phyloP scores from a whole-genome alignment of 2,888 invertebrate species.

The Gnatocerus cornutus region DNA sequence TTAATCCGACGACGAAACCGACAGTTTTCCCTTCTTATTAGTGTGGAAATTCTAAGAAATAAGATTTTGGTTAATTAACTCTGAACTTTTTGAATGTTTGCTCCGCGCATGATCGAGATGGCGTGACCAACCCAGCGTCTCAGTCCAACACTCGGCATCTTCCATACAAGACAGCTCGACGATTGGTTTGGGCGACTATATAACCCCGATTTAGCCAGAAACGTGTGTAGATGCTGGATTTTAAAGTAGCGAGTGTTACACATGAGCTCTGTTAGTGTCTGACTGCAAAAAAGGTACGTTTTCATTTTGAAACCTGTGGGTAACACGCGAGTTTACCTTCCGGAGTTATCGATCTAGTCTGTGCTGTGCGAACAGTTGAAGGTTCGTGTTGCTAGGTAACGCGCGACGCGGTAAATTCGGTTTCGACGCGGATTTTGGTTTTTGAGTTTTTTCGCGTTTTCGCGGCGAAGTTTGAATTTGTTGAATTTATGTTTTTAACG shows the following conservation, averaged over 20 bases:
- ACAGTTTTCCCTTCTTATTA: too few species aligned
- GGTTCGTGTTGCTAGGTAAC: conserved; percentile 38
- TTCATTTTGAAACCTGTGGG: conserved; percentile 8
- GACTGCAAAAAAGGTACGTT: conserved; percentile 27
- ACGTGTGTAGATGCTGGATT: conserved; percentile 34
- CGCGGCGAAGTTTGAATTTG: neutral
- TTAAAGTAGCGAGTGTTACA: conserved; percentile 30
- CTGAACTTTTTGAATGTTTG: neutral
- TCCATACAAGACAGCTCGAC: conserved; percentile 15
- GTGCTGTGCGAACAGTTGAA: conserved; percentile 16
- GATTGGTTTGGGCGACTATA: conserved; percentile 28
- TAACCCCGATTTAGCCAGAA: conserved; percentile 43
- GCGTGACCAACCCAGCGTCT: conserved; percentile 34
- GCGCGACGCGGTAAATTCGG: conserved; percentile 37
- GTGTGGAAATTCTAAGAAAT: too few species aligned
- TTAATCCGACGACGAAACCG: too few species aligned
- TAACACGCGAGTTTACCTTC: conserved; percentile 8
- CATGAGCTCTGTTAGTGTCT: conserved; percentile 24
- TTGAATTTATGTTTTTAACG: too few species aligned
- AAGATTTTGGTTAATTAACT: neutral
- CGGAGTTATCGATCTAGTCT: conserved; percentile 26
- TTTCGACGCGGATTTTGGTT: conserved; percentile 5
- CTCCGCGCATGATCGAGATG: conserved; percentile 35
- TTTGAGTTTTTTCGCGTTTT: conserved; percentile 13
- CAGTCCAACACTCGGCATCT: conserved; percentile 12